phyloP scores from a whole-genome alignment of 2,888 invertebrate genomes.

The Amblyjoppa fuscipennis region DNA sequence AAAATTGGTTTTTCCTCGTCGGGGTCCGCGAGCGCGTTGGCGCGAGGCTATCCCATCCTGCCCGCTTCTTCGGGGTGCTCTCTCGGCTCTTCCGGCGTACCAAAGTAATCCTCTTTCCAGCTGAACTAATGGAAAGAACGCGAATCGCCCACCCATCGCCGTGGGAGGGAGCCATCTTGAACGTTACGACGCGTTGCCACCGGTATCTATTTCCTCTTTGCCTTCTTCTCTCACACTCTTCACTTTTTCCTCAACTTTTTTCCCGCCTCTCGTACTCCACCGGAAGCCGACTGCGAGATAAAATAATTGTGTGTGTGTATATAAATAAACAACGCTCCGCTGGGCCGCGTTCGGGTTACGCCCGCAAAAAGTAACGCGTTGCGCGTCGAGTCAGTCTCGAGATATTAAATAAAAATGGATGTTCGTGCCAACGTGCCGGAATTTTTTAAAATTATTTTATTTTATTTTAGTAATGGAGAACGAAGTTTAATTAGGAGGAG shows the following conservation, averaged over 20 bases:
- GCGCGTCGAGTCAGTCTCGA: background rate
- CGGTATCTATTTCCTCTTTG: constrained; percentile 40
- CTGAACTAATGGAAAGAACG: constrained; percentile 61
- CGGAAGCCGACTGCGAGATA: constrained; percentile 21
- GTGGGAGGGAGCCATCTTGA: constrained; percentile 52
- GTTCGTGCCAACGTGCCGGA: background rate
- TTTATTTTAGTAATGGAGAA: constrained; percentile 29
- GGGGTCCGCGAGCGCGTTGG: constrained; percentile 47
- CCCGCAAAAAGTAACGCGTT: background rate
- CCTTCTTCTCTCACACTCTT: constrained; percentile 6
- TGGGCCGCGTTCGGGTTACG: background rate
- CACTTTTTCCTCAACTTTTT: constrained; percentile 11
- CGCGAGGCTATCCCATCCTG: constrained; percentile 35
- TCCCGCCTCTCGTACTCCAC: constrained; percentile 16
- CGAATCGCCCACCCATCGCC: constrained; percentile 20
- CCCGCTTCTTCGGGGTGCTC: constrained; percentile 36
- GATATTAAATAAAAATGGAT: constrained; percentile 1
- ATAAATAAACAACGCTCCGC: constrained; percentile 37
- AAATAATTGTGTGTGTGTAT: constrained; percentile 44
- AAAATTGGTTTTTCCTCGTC: constrained; percentile 63
- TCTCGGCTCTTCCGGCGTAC: constrained; percentile 37
- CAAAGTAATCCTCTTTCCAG: constrained; percentile 61
- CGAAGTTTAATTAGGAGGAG: constrained; percentile 43
- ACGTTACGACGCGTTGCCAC: constrained; percentile 48
- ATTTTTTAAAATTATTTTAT: background rate